These are phyloP conservation scores for Tortrix viridana DNA, from an alignment of 2,888 invertebrate genomes.

Conservation along the genomic window DNA sequence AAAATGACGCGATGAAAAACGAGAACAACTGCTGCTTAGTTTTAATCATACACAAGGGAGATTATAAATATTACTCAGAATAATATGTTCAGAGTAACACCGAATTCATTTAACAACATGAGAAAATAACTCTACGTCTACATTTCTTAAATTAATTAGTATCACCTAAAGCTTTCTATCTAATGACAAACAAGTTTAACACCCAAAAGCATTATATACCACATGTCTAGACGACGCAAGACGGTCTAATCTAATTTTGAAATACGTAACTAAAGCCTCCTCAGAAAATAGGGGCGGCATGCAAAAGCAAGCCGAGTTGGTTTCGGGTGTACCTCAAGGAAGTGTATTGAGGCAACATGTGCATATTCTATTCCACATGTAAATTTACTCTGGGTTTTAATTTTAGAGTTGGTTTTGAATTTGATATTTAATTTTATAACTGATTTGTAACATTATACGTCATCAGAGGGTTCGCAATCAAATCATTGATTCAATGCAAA, in stretches of 20 bases:
- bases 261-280: conserved; percentile 27
- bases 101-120: background rate
- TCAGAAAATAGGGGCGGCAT: conserved; percentile 14
- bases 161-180: conserved; percentile 10
- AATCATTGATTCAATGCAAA: too few relatives aligned
- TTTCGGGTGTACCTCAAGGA: conserved; percentile 31
- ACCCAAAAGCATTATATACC: conserved; percentile 13
- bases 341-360: conserved; percentile 20
- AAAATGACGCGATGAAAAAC: too few relatives aligned
- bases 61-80: too few relatives aligned
- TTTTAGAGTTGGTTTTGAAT: conserved; percentile 11
- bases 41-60: too few relatives aligned
- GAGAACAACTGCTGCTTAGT: too few relatives aligned
- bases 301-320: conserved; percentile 1
- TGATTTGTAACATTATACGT: too few relatives aligned
- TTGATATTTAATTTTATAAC: conserved; percentile 1
- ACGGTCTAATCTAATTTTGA: conserved; percentile 30
- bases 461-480: too few relatives aligned
- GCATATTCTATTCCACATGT: conserved; percentile 24
- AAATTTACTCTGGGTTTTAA: conserved; percentile 12
- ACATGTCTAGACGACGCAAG: conserved; percentile 25
- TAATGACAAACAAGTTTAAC: conserved; percentile 19
- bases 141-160: conserved; percentile 16
- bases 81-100: too few relatives aligned
- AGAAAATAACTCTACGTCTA: background rate